Percentiles rank a stretch among this genome's conserved stretches.
Evolutionary conservation across 2,888 invertebrate genomes (phyloP).

Genomic region (Augochlorella aurata): DNA sequence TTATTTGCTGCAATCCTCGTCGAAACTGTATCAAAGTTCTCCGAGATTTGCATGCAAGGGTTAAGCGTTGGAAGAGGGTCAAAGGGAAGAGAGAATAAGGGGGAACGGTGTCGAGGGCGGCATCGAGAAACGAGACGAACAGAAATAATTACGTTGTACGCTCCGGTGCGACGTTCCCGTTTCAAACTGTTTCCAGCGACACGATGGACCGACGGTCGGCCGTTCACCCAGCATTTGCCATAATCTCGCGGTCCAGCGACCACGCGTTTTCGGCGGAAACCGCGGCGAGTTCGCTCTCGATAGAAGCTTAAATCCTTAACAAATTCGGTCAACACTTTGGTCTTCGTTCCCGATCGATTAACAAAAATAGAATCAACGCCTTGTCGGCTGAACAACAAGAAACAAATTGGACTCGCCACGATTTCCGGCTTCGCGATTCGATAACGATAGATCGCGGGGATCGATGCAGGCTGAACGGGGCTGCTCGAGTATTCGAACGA

Average conservation of each 20-base stretch:
- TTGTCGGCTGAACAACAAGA: not conserved
- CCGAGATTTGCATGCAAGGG: not conserved
- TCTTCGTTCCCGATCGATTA: not conserved
- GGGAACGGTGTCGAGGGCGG: not conserved
- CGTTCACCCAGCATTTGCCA: slow-evolving; percentile 16
- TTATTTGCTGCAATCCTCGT: slow-evolving; percentile 13
- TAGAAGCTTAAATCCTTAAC: not conserved
- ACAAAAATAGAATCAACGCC: not conserved
- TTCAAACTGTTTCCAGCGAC: slow-evolving; percentile 16
- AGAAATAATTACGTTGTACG: slow-evolving; percentile 42
- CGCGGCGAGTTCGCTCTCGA: not conserved
- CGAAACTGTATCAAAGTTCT: not conserved
- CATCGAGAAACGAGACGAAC: slow-evolving; percentile 40
- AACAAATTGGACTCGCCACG: not conserved
- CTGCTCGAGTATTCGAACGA: slow-evolving; percentile 37
- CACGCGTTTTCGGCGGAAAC: not conserved
- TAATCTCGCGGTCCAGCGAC: not conserved
- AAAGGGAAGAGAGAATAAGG: slow-evolving; percentile 13
- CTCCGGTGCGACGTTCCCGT: slow-evolving; percentile 45
- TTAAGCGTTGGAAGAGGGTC: not conserved
- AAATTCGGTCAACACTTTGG: slow-evolving; percentile 12
- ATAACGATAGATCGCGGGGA: not conserved
- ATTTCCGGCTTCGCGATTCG: slow-evolving; percentile 11
- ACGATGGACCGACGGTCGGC: not conserved
- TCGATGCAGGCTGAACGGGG: slow-evolving; percentile 24